Conservation (phyloP, 2,797 vertebrate genomes). For the Dallia pectoralis region DNA sequence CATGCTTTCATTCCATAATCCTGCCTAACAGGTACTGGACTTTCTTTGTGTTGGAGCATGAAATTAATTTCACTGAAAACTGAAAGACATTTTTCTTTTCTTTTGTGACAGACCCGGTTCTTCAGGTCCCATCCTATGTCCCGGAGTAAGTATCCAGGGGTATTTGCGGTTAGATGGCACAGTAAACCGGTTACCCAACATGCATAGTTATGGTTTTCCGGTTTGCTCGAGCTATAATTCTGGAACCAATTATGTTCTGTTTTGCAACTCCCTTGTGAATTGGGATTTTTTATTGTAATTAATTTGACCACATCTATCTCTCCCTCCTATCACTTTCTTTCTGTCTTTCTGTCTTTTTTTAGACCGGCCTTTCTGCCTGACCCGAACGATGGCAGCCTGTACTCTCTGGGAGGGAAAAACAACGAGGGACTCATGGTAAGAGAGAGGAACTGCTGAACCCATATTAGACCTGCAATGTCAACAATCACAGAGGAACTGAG, state of each 20-base stretch:
- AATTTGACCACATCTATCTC: conserved; percentile 1
- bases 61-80: not conserved
- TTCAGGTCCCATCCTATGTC: conserved; percentile 94
- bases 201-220: conserved; percentile 24
- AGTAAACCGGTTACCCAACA: conserved; percentile 36
- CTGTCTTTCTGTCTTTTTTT: not conserved
- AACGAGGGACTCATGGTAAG: conserved; percentile 94
- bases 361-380: conserved; percentile 97
- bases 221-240: not conserved
- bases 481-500: not conserved
- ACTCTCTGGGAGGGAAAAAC: conserved; percentile 93
- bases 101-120: conserved; percentile 88
- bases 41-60: conserved; percentile 10
- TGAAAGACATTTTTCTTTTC: conserved; percentile 26
- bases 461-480: not conserved
- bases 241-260: not conserved
- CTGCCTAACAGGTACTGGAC: conserved; percentile 27
- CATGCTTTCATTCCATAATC: not conserved
- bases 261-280: not conserved
- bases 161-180: conserved; percentile 24
- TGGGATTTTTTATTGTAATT: not conserved
- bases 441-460: not conserved
- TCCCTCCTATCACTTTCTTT: not conserved
- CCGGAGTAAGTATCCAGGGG: conserved; percentile 85
- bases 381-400: conserved; percentile 95